Conservation (phyloP, 23 tunicate species). For the Phallusia fumigata region DNA sequence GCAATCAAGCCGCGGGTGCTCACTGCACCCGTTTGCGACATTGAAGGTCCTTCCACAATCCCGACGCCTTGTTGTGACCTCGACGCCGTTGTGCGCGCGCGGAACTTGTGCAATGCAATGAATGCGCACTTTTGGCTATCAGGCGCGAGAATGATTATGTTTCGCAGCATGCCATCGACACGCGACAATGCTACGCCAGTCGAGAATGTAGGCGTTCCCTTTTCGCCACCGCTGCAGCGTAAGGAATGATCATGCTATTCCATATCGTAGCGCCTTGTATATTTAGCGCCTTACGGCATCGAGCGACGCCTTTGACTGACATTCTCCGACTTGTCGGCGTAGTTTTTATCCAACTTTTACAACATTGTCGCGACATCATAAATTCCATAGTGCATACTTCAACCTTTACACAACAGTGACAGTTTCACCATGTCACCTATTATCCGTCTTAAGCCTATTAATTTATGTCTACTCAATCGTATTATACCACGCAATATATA, state of each 20-base stretch:
- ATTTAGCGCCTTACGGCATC: conserved; percentile 7
- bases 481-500: too few species aligned
- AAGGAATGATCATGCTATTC: conserved; percentile 1
- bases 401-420: too few species aligned
- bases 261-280: not conserved
- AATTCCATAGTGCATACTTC: too few species aligned
- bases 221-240: not conserved
- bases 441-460: too few species aligned
- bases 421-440: too few species aligned
- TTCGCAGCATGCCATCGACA: conserved; percentile 3
- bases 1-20: not conserved
- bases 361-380: too few species aligned
- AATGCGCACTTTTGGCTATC: conserved; percentile 6
- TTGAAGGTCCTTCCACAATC: too few species aligned
- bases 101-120: conserved; percentile 12
- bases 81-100: not conserved
- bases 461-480: too few species aligned
- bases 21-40: too few species aligned
- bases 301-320: not conserved
- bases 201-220: not conserved
- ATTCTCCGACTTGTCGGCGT: not conserved
- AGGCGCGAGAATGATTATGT: not conserved
- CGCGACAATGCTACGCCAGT: conserved; percentile 7
- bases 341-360: not conserved
- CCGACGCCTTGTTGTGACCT: not conserved